Evolutionary conservation across 2,888 invertebrate genomes (phyloP), one percentile per base, ranked within the genome.

Genomic region (Caenorhabditis zanzibari): DNA sequence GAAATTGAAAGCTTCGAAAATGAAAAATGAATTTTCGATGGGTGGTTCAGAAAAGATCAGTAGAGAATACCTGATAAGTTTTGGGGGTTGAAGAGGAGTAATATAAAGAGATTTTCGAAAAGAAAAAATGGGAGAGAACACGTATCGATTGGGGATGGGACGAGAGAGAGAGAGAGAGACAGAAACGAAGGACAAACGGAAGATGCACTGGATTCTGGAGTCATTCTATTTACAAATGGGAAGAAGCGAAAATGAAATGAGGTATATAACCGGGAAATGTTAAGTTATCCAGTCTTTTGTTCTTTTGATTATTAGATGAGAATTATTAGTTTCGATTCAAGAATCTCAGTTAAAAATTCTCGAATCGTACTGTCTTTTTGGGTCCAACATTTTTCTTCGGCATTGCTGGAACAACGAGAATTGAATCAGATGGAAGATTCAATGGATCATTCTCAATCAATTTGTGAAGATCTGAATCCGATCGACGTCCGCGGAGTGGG

Each of bases 401-500:
- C 76, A 84, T 71, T 16, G 77, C 28, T 10, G 61, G 63, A 38
- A 81, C 77, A 14, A 74, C 71, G 12, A 71, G 59, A 49, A 69
- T 69, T 26, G 80, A 66, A 54, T 81, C 77, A 9, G 75, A 56
- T 54, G 61, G 49, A n/a, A 71, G 35, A 41, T 75, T 82, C 77
- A 82, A 49, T 38, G 61, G 64, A 58, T 86, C 82, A 41, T 81
- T 79, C 28, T 86, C 84, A 68, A 88, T 86, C 24, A 88, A 63
- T 54, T 85, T 85, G 63, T 86, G 83, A 61, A 84, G 76, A 54
- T 88, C 88, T 7, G 88, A 88, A 44, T 84, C 64, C 28, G 64
- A 64, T 0, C 84, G 80, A 19, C 75, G 77, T 35, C 73, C 76
- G 14, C 82, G 77, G 5, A 72, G 74, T 10, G 75, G n/a, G 54